phyloP scores from a whole-genome alignment of 2,888 invertebrate genomes.

The Patella caerulea region DNA sequence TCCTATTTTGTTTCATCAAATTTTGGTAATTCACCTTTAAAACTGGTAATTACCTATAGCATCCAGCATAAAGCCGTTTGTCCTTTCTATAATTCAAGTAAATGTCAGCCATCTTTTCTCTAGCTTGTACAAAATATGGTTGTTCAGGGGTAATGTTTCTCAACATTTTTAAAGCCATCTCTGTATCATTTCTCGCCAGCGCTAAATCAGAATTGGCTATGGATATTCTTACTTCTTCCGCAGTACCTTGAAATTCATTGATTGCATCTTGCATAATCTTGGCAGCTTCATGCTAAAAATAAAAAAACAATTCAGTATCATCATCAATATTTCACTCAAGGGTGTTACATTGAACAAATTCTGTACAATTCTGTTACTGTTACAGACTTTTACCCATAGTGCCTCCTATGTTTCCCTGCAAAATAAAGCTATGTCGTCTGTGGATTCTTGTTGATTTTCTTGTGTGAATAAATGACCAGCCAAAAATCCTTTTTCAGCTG shows the following conservation, averaged over 20 bases:
- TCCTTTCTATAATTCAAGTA: constrained; percentile 90
- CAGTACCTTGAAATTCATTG: constrained; percentile 78
- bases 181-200: constrained; percentile 84
- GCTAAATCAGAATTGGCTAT: constrained; percentile 89
- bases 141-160: constrained; percentile 84
- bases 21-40: no score
- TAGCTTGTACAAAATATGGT: constrained; percentile 84
- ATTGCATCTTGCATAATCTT: constrained; percentile 82
- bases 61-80: constrained; percentile 87
- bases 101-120: constrained; percentile 85
- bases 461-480: no score
- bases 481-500: no score
- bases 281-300: constrained; percentile 81
- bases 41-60: constrained; percentile 75
- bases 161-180: constrained; percentile 85
- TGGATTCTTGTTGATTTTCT: no score
- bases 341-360: no score
- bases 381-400: no score
- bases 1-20: no score
- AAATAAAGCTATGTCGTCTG: no score
- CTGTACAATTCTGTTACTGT: no score
- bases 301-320: not conserved
- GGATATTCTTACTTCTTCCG: constrained; percentile 87
- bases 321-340: no score
- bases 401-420: no score